Evolutionary conservation across 2,113 vertebrate genomes (phyloP).

Genomic region (Myiagra hebetior): DNA sequence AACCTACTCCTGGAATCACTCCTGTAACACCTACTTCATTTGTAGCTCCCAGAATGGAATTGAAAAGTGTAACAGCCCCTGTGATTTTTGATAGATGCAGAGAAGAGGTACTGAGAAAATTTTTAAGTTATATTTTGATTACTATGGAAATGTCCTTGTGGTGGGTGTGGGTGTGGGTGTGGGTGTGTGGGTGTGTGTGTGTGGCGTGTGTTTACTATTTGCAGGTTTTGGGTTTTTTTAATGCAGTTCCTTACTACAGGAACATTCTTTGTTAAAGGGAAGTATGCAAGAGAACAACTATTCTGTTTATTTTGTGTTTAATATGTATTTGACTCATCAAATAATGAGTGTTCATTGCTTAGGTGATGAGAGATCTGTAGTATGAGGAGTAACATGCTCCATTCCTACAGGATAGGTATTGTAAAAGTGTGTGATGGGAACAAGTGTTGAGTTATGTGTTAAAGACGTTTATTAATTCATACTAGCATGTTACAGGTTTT

Average conservation of each 20-base stretch:
- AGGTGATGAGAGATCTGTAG: background rate
- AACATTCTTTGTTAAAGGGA: background rate
- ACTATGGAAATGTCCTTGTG: background rate
- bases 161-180: too few species aligned
- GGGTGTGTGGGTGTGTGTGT: background rate
- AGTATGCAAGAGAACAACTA: background rate
- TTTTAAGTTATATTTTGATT: background rate
- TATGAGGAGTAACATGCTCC: background rate
- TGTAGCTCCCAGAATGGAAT: constrained; percentile 78
- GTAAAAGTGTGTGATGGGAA: background rate
- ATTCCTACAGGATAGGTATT: background rate
- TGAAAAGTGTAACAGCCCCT: constrained; percentile 71
- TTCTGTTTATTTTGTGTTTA: background rate
- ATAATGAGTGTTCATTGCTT: background rate
- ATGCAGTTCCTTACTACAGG: background rate
- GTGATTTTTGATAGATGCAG: constrained; percentile 85
- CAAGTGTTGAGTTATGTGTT: background rate
- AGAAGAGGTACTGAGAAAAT: constrained; percentile 78
- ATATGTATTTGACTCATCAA: background rate
- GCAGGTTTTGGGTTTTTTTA: background rate
- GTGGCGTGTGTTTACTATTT: background rate
- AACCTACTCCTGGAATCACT: constrained; percentile 86
- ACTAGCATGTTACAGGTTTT: background rate
- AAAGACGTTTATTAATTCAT: background rate
- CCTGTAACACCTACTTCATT: constrained; percentile 83